Evolutionary conservation across 1,140 invertebrate species (phyloP), one percentile per base, ranked within the genome.

Genomic region (Trigoniulus corallinus): DNA sequence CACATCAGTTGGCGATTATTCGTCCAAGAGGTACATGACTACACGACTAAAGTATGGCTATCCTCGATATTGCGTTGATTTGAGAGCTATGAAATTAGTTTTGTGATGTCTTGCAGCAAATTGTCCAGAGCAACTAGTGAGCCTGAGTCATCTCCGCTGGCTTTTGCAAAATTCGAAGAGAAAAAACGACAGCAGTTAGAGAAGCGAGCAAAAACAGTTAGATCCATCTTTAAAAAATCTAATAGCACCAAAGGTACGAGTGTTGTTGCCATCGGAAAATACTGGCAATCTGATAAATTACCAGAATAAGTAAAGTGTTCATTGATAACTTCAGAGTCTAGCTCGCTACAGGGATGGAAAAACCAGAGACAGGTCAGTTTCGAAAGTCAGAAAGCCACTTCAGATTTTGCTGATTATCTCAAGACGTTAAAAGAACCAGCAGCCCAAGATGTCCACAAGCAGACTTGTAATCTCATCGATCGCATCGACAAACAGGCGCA

Each of bases 101-200:
- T 7, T 48, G 46, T 27, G 46, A 47, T 50, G 7, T 10, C 3
- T 44, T 45, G 2, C 18, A 45, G 41, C 22, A 25, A 23, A 49
- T 18, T 50, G 12, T 49, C 49, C 3, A 4, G 49, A 12, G 45
- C 49, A 7, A 21, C 22, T 22, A 50, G 49, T 50, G 49, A 50
- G 25, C 49, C 49, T 44, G 39, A 47, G 57, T 47, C 60, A 55
- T 53, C 59, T 46, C 44, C 59, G 47, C 48, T 73, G 72, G 61
- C 61, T 1, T 88, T 88, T 67, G 74, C 77, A 12, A 84, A 85
- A 64, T 88, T 87, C 65, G 85, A 88, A 62, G 85, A 91, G 64
- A 88, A 88, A 59, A 83, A 87, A 54, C 74, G 80, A 22, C 80
- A 84, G 51, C 82, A 88, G 61, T 74, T 75, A 27, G 84, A 88